A percentile compares a stretch with the other conserved stretches of the same genome.
phyloP scores from a whole-genome alignment of 2,797 vertebrate species.

The Uromys caudimaculatus region DNA sequence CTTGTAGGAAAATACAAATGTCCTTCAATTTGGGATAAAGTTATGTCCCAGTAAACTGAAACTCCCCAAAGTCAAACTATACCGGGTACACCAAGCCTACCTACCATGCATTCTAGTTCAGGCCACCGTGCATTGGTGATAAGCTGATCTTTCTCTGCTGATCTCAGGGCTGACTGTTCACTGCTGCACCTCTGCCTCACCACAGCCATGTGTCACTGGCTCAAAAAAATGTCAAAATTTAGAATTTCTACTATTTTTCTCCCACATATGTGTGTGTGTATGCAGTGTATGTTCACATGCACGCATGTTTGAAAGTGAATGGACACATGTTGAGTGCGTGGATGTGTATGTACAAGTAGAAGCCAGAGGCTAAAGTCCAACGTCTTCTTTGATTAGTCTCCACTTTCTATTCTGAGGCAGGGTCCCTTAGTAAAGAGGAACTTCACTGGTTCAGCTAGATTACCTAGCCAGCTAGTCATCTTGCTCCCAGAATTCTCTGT shows the following conservation, averaged over 20 bases:
- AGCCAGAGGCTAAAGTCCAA: neutral
- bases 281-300: neutral
- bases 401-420: neutral
- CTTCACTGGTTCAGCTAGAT: neutral
- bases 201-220: neutral
- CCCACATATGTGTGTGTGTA: neutral
- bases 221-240: neutral
- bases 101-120: neutral
- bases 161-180: neutral
- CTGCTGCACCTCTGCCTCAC: too few relatives aligned
- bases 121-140: too few relatives aligned
- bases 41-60: neutral
- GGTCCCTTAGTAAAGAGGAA: neutral
- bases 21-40: too few relatives aligned
- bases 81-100: neutral
- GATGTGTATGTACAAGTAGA: neutral
- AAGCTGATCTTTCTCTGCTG: neutral
- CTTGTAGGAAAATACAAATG: slow-evolving; percentile 17
- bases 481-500: neutral
- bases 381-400: neutral
- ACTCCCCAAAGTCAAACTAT: neutral
- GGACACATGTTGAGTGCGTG: neutral
- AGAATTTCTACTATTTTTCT: neutral
- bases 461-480: neutral
- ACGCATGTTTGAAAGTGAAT: neutral